These are phyloP conservation scores for Mycalesis mineus DNA, from an alignment of 2,888 invertebrate genomes.

Conservation along the genomic window DNA sequence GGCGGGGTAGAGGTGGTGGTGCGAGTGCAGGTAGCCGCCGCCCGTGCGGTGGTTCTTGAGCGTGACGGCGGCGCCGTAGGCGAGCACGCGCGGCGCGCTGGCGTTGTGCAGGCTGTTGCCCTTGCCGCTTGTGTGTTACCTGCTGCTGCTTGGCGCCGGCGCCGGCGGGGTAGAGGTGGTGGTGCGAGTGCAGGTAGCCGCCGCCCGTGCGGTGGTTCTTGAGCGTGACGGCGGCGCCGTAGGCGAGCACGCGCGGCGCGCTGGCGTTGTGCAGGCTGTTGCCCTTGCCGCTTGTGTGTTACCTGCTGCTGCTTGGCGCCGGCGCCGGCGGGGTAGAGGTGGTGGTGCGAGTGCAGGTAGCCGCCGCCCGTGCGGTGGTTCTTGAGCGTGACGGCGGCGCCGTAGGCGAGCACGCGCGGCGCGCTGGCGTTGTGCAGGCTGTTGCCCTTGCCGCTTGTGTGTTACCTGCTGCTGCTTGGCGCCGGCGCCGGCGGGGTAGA, in stretches of 20 bases:
- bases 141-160: slow-evolving; percentile 95
- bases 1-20: slow-evolving; percentile 96
- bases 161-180: slow-evolving; percentile 95
- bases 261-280: slow-evolving; percentile 95
- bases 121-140: slow-evolving; percentile 80
- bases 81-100: slow-evolving; percentile 92
- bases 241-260: slow-evolving; percentile 93
- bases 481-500: slow-evolving; percentile 94
- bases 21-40: slow-evolving; percentile 97
- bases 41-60: slow-evolving; percentile 96
- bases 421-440: slow-evolving; percentile 95
- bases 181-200: slow-evolving; percentile 97
- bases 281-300: slow-evolving; percentile 81
- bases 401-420: slow-evolving; percentile 93
- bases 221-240: slow-evolving; percentile 90
- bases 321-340: slow-evolving; percentile 93
- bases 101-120: slow-evolving; percentile 96
- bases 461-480: slow-evolving; percentile 93
- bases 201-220: slow-evolving; percentile 97
- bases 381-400: slow-evolving; percentile 92
- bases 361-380: slow-evolving; percentile 97
- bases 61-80: slow-evolving; percentile 92
- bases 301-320: slow-evolving; percentile 97
- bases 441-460: slow-evolving; percentile 83
- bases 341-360: slow-evolving; percentile 96